These are phyloP conservation scores for Drosophila multiciliata DNA, from an alignment of 2,888 invertebrate species.

Conservation along the genomic window DNA sequence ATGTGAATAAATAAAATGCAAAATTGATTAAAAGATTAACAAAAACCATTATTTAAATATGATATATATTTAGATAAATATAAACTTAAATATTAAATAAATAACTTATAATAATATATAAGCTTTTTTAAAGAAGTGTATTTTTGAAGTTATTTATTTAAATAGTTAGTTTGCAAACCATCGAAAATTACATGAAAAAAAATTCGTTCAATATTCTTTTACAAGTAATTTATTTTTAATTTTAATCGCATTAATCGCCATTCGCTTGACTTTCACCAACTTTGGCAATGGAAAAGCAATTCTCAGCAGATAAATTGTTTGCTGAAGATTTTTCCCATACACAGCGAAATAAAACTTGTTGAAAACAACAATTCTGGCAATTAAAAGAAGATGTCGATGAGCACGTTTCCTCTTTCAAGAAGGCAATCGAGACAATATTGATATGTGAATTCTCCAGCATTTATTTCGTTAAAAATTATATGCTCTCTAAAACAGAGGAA, in stretches of 20 bases:
- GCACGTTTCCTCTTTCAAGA: background rate
- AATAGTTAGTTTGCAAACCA: background rate
- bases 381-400: background rate
- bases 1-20: background rate
- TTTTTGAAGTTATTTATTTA: background rate
- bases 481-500: background rate
- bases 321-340: background rate
- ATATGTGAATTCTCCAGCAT: background rate
- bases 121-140: background rate
- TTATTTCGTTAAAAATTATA: background rate
- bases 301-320: background rate
- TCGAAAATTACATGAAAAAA: background rate
- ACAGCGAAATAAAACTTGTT: too few species aligned
- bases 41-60: background rate
- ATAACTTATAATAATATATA: background rate
- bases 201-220: background rate
- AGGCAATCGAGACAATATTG: background rate
- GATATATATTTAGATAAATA: background rate
- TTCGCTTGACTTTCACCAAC: background rate
- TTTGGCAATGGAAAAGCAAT: background rate
- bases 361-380: background rate
- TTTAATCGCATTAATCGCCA: background rate
- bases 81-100: background rate
- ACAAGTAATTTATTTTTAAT: background rate
- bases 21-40: background rate